Percentiles rank a stretch among this genome's conserved stretches.
These are phyloP conservation scores for Clarias magur DNA, from an alignment of 2,113 vertebrate genomes.

Conservation along the genomic window DNA sequence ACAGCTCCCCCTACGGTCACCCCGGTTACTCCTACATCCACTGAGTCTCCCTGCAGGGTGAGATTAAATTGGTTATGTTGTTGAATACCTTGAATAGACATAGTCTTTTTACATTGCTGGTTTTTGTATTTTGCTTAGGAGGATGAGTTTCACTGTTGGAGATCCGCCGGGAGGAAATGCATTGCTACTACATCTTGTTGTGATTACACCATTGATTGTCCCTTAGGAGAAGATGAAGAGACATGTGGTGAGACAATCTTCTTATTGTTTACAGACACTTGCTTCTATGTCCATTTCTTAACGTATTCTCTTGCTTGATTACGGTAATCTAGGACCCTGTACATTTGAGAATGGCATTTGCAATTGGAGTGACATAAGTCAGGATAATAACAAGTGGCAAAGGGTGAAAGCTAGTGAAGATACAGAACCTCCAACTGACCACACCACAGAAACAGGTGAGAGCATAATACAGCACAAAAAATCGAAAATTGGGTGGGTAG, in stretches of 20 bases:
- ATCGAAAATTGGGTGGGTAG: no score
- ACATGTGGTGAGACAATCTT: slow-evolving; percentile 59
- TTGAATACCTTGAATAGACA: not conserved
- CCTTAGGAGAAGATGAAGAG: slow-evolving; percentile 63
- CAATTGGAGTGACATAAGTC: slow-evolving; percentile 64
- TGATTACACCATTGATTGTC: slow-evolving; percentile 64
- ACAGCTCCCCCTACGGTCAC: slow-evolving; percentile 31
- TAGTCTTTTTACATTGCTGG: not conserved
- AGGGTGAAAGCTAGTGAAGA: slow-evolving; percentile 61
- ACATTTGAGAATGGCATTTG: slow-evolving; percentile 71
- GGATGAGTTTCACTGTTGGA: slow-evolving; percentile 69
- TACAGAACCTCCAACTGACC: slow-evolving; percentile 63
- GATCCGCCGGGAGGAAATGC: slow-evolving; percentile 55
- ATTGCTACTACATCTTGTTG: slow-evolving; percentile 57
- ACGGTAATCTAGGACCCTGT: slow-evolving; percentile 63
- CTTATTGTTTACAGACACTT: not conserved
- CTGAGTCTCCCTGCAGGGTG: slow-evolving; percentile 64
- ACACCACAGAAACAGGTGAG: slow-evolving; percentile 68
- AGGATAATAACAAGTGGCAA: slow-evolving; percentile 63
- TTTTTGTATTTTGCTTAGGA: slow-evolving; percentile 53
- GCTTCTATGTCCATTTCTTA: not conserved
- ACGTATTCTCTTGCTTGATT: not conserved
- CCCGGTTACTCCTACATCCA: not conserved
- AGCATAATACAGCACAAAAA: not conserved
- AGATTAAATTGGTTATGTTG: slow-evolving; percentile 3